Percentiles rank a stretch among this genome's conserved stretches.
Evolutionary conservation across 2,888 invertebrate genomes (phyloP).

Genomic region (Agrotis ipsilon): DNA sequence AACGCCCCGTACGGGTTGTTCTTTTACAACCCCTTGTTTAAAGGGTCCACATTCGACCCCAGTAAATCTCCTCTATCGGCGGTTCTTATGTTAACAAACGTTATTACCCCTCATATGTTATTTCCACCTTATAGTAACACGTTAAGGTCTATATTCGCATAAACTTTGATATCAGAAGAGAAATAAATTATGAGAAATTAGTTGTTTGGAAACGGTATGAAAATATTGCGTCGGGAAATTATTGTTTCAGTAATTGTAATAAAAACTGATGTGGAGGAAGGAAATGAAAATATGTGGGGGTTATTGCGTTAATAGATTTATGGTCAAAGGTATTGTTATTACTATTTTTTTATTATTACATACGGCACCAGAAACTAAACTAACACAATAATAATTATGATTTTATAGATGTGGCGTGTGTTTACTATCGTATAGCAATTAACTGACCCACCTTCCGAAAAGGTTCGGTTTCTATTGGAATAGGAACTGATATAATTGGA

Average conservation of each 20-base stretch:
- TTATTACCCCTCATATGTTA: conserved; percentile 60
- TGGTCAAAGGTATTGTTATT: not conserved
- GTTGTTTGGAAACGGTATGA: conserved; percentile 61
- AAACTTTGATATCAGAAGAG: conserved; percentile 16
- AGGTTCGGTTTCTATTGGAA: no score
- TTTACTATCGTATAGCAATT: no score
- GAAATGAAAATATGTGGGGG: conserved; percentile 30
- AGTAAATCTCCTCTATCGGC: conserved; percentile 77
- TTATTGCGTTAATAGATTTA: conserved; percentile 39
- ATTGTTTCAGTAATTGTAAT: conserved; percentile 40
- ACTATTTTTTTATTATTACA: conserved; percentile 11
- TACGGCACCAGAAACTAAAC: no score
- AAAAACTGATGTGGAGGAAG: conserved; percentile 43
- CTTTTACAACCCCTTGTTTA: conserved; percentile 73
- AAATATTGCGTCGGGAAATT: conserved; percentile 53
- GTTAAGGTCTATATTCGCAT: conserved; percentile 52
- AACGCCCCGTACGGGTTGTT: conserved; percentile 55
- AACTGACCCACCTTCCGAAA: no score
- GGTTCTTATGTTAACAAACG: conserved; percentile 73
- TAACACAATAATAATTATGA: no score
- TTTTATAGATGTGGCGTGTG: no score
- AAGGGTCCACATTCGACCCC: conserved; percentile 71
- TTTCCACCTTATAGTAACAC: conserved; percentile 52
- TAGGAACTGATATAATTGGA: no score
- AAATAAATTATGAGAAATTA: conserved; percentile 61